phyloP scores from a whole-genome alignment of 1,140 invertebrate genomes.

The Cyclina sinensis region DNA sequence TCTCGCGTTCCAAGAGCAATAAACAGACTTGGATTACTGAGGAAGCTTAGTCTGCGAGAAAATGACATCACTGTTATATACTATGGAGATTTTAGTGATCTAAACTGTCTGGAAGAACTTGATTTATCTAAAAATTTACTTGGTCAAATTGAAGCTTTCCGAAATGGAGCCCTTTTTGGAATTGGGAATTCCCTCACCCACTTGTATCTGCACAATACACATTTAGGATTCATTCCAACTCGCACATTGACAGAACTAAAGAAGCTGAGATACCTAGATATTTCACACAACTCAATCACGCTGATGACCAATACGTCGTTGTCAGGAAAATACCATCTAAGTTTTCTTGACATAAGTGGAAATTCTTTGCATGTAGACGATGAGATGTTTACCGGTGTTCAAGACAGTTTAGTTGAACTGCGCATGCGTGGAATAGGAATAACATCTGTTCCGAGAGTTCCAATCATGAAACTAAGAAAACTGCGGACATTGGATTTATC shows the following conservation, averaged over 20 bases:
- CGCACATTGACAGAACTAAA: conserved; percentile 32
- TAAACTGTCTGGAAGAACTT: conserved; percentile 43
- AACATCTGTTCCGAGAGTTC: conserved; percentile 26
- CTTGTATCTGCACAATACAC: conserved; percentile 28
- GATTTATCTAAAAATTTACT: conserved; percentile 59
- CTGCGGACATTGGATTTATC: conserved; percentile 38
- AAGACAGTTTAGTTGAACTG: conserved; percentile 20
- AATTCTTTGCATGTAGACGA: conserved; percentile 43
- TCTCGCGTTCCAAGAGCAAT: conserved; percentile 48
- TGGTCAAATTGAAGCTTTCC: conserved; percentile 54
- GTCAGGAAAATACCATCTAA: conserved; percentile 28
- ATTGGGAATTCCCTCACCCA: conserved; percentile 38
- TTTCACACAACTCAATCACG: conserved; percentile 40
- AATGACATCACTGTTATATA: conserved; percentile 55
- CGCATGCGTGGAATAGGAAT: conserved; percentile 46
- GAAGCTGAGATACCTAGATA: conserved; percentile 42
- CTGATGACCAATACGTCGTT: conserved; percentile 43
- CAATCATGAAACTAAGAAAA: not conserved
- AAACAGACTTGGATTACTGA: conserved; percentile 34
- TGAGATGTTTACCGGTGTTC: conserved; percentile 39
- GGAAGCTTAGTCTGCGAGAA: conserved; percentile 41
- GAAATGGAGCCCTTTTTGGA: conserved; percentile 58
- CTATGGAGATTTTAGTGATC: conserved; percentile 56
- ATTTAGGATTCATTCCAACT: conserved; percentile 33
- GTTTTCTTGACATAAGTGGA: conserved; percentile 53